Base-by-base conservation (phyloP, 2,888 invertebrate genomes). In the Polyommatus iphigenia region DNA sequence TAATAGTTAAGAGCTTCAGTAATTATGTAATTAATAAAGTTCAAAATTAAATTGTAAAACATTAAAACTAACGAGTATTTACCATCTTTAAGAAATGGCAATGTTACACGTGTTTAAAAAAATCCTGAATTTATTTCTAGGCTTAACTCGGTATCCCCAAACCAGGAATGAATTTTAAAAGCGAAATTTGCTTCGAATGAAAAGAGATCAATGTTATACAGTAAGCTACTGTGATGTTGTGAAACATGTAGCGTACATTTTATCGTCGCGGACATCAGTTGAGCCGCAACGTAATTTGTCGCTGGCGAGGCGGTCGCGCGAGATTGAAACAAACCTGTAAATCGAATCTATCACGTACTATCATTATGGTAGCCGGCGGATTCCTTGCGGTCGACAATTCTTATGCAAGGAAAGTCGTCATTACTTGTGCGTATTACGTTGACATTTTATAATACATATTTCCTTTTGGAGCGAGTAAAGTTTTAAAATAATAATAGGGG, bases 341-440 rank as follows among this genome's bases (percentile, higher is more conserved):
- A 93, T 90, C 87, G 88, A 90, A 93, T 91, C 89, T 90, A 91
- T 91, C 90, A 91, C 90, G 91, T 90, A 88, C 89, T 88, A 87
- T 89, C 89, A 91, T 91, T 91, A 91, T 85, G 85, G 87, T 85
- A 84, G 85, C 85, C 85, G 84, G 85, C 85, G 85, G 85, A 89
- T 89, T 89, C 87, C 89, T 89, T 91, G 91, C 88, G 92, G 91
- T 91, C 88, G 85, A 85, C 86, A 85, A 84, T 84, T 83, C 84
- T 83, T 83, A 85, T 83, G 83, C 80, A 80, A 81, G 82, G 79
- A 81, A 80, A 71, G 67, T 79, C 81, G 79, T 82, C 80, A 80
- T 80, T 78, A 77, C 71, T 71, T n/a, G 46, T 54, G 20, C 57
- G 32, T 62, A 73, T 41, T 67, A 77, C 20, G 62, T 46, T 10